phyloP scores from a whole-genome alignment of 1,140 invertebrate species.

The Harpegnathos saltator region DNA sequence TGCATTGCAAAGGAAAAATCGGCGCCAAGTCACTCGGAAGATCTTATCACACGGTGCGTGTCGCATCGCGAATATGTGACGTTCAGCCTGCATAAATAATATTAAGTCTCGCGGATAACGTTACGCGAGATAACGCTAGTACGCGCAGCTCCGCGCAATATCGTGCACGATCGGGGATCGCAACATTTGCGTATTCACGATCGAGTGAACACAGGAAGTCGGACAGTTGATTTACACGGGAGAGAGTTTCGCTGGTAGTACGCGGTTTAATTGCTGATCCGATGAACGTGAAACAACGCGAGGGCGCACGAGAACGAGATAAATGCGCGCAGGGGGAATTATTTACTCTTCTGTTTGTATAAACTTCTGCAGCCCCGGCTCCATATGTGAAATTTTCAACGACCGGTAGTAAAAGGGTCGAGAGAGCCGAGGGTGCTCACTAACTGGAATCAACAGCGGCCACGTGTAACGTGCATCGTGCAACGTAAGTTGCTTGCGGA shows the following conservation, averaged over 20 bases:
- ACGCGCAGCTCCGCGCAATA: too few species aligned
- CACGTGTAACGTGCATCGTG: too few species aligned
- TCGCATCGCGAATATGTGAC: too few species aligned
- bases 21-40: too few species aligned
- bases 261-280: constrained; percentile 52
- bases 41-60: too few species aligned
- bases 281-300: constrained; percentile 24
- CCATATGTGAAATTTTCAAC: constrained; percentile 50
- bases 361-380: constrained; percentile 33
- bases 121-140: background rate
- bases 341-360: constrained; percentile 43
- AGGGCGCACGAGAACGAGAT: constrained; percentile 25
- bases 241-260: constrained; percentile 38
- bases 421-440: background rate
- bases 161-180: constrained; percentile 3
- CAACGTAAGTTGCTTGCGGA: constrained; percentile 12
- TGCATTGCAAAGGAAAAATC: too few species aligned
- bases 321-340: constrained; percentile 42
- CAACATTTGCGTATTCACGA: background rate
- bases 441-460: constrained; percentile 24
- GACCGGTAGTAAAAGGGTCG: background rate
- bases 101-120: background rate
- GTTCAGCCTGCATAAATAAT: background rate
- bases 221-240: constrained; percentile 4
- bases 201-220: background rate